Base-by-base conservation (phyloP, 2,797 vertebrate species). In the Scarus forsteni region DNA sequence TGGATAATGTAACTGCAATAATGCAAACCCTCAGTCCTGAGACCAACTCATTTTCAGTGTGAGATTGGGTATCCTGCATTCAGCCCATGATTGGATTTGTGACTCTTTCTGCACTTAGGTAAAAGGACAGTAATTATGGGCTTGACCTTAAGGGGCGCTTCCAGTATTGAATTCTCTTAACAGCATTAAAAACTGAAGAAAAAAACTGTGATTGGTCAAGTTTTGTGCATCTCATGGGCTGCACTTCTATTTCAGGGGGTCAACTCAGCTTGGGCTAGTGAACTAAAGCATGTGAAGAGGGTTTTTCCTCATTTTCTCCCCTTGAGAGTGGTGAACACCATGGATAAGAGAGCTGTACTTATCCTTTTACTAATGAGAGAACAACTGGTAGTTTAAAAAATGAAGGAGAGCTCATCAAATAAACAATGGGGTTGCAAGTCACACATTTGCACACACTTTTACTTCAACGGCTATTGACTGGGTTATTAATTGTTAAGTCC, bases 51-150 rank as follows among this genome's bases (percentile, higher is more conserved):
- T 89, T 88, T 84, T 78, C 73, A 71, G 48, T 64, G 7, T 1
- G 52, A 77, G 79, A 73, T 83, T 75, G 70, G 80, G 72, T 78
- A 78, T 67, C 60, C 59, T 56, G 71, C 73, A 75, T 78, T 76
- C 70, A 73, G 62, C 38, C 18, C 8, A 67, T 86, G 81, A 89
- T 87, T 87, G 69, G 79, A 85, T 87, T 86, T 75, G 73, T 75
- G 79, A 76, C 79, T 77, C 38, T 58, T 70, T 81, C 70, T 80
- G 57, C 71, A 83, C 82, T 83, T 79, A 78, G 61, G 77, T 85
- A 88, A 81, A 87, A 88, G 48, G 38, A 73, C 57, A 73, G 77
- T 80, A 88, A 91, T 90, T 86, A 89, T 73, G 66, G 70, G 35
- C 50, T 81, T 87, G 81, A 86, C 87, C 87, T 88, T 89, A 71